Evolutionary conservation across 2,888 invertebrate genomes (phyloP).

Genomic region (Penaeus monodon): DNA sequence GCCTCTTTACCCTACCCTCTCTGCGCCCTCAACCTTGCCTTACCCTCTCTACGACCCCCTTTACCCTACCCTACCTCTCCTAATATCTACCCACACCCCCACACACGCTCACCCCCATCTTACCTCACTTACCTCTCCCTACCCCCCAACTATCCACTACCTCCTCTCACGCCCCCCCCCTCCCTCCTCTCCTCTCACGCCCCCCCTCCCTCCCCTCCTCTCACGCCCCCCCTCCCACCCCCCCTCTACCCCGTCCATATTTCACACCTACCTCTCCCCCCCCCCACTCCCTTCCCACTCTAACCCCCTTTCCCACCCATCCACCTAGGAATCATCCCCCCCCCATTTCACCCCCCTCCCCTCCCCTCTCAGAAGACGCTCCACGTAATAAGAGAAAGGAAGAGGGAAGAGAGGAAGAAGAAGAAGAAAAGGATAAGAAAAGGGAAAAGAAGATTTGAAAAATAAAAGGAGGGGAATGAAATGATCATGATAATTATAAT

Average conservation of each 20-base stretch:
- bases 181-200: background rate
- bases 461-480: too few relatives aligned
- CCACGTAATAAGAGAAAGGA: too few relatives aligned
- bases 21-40: background rate
- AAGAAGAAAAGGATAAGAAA: too few relatives aligned
- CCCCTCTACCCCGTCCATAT: background rate
- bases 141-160: background rate
- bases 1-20: background rate
- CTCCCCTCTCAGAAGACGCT: background rate
- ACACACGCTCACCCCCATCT: too few relatives aligned
- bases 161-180: background rate
- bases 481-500: too few relatives aligned
- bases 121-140: too few relatives aligned
- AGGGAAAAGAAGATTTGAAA: too few relatives aligned
- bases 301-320: too few relatives aligned
- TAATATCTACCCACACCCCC: background rate
- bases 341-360: background rate
- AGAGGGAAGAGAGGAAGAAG: too few relatives aligned
- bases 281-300: background rate
- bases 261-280: background rate
- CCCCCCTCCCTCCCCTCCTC: background rate
- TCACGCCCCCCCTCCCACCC: background rate
- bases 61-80: background rate
- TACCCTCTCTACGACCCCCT: slow-evolving; percentile 21
- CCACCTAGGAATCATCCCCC: background rate